These are phyloP conservation scores for Puma concolor DNA, from an alignment of 2,113 vertebrate genomes.

Conservation along the genomic window DNA sequence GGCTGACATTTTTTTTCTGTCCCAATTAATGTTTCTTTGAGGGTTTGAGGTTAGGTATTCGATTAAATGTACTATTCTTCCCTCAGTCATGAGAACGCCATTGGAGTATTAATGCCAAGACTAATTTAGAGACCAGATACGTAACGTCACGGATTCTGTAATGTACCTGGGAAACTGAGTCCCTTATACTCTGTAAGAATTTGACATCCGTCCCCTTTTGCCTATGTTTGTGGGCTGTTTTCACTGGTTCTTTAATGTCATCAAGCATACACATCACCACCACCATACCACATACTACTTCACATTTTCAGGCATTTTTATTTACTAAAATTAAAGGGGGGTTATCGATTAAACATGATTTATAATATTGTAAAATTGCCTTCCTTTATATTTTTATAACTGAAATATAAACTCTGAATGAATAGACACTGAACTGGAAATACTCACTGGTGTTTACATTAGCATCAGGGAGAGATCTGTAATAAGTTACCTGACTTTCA, in stretches of 20 bases:
- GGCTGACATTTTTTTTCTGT: neutral
- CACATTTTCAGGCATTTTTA: constrained; percentile 12
- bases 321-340: neutral
- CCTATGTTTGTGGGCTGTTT: neutral
- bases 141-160: neutral
- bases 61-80: constrained; percentile 7
- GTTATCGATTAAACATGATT: constrained; percentile 45
- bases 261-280: neutral
- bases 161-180: neutral
- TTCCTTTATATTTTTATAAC: constrained; percentile 69
- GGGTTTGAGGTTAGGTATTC: neutral
- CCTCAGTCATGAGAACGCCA: neutral
- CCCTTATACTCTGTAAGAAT: neutral
- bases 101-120: neutral
- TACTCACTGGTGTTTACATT: constrained; percentile 45
- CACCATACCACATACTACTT: neutral
- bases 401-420: constrained; percentile 59
- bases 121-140: neutral
- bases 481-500: constrained; percentile 73
- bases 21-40: constrained; percentile 13
- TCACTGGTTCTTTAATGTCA: neutral
- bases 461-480: neutral
- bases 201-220: neutral
- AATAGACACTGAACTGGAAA: constrained; percentile 58
- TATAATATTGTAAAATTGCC: neutral